phyloP scores from a whole-genome alignment of 1,140 invertebrate species.

The Phenacoccus solenopsis region DNA sequence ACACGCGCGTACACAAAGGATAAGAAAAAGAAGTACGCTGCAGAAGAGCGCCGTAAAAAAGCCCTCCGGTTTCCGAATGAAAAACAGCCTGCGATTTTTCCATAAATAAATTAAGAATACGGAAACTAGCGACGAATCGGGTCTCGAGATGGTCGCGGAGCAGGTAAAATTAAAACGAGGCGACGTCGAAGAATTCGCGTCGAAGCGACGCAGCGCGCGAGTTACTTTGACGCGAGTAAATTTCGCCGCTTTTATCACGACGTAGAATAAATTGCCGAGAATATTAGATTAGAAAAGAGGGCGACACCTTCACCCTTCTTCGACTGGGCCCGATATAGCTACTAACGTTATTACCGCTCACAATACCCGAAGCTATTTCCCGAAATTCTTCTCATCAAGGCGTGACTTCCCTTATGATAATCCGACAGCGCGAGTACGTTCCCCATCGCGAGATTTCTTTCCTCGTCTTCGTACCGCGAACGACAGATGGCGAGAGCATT shows the following conservation, averaged over 20 bases:
- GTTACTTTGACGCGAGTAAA: constrained; percentile 1
- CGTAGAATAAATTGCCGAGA: background rate
- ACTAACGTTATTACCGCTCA: background rate
- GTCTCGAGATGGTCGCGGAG: background rate
- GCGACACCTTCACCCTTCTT: background rate
- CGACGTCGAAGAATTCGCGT: background rate
- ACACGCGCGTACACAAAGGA: no score
- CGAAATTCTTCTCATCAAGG: background rate
- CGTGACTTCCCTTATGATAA: background rate
- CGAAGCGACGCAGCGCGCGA: background rate
- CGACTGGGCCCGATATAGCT: background rate
- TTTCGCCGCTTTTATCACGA: background rate
- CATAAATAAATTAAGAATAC: background rate
- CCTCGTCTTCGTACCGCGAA: no score
- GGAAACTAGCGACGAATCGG: background rate
- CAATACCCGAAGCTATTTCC: background rate
- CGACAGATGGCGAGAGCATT: no score
- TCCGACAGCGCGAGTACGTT: no score
- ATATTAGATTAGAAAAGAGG: background rate
- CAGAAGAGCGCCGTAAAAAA: no score
- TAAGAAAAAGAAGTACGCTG: no score
- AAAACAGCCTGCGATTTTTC: no score
- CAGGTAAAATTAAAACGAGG: background rate
- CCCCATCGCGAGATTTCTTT: no score
- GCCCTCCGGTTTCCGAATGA: no score